These are phyloP conservation scores for Cassiopea andromeda DNA, from an alignment of 30 jellyfish, hydroid and myxozoan species.

Conservation along the genomic window DNA sequence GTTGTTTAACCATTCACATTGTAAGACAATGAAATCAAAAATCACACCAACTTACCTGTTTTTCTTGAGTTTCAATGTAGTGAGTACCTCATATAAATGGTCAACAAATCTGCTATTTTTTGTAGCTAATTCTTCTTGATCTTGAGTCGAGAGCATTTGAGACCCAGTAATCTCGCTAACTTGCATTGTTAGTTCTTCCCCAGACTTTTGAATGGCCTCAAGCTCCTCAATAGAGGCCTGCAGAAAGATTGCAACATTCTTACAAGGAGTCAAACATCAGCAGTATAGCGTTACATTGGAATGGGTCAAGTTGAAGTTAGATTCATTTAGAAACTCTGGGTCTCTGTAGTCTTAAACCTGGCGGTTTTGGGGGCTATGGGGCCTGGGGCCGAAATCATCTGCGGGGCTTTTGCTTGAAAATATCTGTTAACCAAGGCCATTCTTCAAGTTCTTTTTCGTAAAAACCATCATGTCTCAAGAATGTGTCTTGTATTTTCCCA, in stretches of 20 bases:
- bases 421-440: no score
- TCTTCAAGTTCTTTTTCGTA: no score
- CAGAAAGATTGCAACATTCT: neutral
- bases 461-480: no score
- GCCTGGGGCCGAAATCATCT: no score
- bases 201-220: slow-evolving; percentile 52
- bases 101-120: slow-evolving; percentile 20
- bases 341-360: no score
- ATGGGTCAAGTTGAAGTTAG: neutral
- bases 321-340: neutral
- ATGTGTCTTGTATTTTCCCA: no score
- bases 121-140: slow-evolving; percentile 27
- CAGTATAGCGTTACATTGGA: neutral
- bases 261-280: no score
- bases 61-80: slow-evolving; percentile 25
- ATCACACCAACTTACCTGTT: slow-evolving; percentile 24
- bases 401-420: no score
- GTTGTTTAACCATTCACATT: neutral
- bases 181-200: slow-evolving; percentile 59
- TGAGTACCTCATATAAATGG: slow-evolving; percentile 43
- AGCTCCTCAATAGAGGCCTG: slow-evolving; percentile 56
- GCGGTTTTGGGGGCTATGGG: no score
- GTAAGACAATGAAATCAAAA: neutral
- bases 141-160: slow-evolving; percentile 9
- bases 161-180: slow-evolving; percentile 48